phyloP scores from a whole-genome alignment of 2,797 vertebrate species.

The Stomatorhinus walkeri region DNA sequence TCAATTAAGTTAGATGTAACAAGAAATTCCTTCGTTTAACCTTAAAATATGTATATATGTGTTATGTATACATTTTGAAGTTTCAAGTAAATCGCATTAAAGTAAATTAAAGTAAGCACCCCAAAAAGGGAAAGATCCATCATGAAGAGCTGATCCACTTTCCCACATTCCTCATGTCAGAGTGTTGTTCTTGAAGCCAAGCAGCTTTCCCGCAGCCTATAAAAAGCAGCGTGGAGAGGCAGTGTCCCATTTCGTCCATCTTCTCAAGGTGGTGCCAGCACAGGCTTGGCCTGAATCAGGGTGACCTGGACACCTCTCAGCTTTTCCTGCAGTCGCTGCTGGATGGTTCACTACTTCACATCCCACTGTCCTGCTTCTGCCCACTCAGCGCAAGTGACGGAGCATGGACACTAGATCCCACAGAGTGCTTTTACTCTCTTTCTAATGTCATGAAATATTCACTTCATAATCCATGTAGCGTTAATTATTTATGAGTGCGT shows the following conservation, averaged over 20 bases:
- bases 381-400: background rate
- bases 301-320: background rate
- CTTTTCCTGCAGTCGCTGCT: background rate
- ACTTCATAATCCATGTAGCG: slow-evolving; percentile 49
- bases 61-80: background rate
- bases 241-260: background rate
- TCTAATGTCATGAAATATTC: slow-evolving; percentile 61
- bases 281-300: background rate
- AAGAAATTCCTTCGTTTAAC: background rate
- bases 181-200: background rate
- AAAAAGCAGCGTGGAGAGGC: background rate
- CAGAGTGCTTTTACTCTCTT: slow-evolving; percentile 52
- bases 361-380: background rate
- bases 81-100: too few relatives aligned
- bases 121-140: background rate
- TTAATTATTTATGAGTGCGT: slow-evolving; percentile 57
- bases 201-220: background rate
- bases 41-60: background rate
- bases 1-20: background rate
- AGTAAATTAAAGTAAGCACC: background rate
- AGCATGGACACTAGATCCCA: slow-evolving; percentile 18
- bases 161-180: slow-evolving; percentile 3
- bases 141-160: background rate
- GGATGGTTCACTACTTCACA: background rate
- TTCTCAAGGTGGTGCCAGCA: background rate